Evolutionary conservation across 2,888 invertebrate genomes (phyloP).

Genomic region (Seira musarum): DNA sequence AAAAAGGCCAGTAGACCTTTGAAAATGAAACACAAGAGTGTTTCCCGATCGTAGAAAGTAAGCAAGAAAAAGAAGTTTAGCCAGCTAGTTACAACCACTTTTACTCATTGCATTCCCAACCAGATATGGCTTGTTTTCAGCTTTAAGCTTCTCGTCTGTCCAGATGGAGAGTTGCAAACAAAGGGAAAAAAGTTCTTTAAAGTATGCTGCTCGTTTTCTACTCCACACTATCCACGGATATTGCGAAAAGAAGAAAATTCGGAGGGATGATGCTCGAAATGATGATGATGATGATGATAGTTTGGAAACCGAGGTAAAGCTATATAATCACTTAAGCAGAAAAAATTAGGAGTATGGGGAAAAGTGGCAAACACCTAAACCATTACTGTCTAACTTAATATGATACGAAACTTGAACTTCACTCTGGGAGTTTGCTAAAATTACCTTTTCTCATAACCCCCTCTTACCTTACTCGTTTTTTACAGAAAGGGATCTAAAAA

Average conservation of each 20-base stretch:
- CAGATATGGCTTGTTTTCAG: too few relatives aligned
- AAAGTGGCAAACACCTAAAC: not conserved
- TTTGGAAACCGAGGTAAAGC: not conserved
- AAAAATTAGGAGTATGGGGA: not conserved
- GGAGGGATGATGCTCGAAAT: too few relatives aligned
- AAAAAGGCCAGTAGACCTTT: not conserved
- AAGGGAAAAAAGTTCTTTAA: not conserved
- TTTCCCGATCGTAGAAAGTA: not conserved
- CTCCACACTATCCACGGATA: not conserved
- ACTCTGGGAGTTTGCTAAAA: not conserved
- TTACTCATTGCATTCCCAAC: not conserved
- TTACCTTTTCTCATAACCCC: not conserved
- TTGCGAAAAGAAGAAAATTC: too few relatives aligned
- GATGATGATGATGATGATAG: too few relatives aligned
- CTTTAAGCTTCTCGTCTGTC: too few relatives aligned
- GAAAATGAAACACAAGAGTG: not conserved
- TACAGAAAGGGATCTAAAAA: not conserved
- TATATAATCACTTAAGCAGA: constrained; percentile 3
- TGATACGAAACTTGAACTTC: not conserved
- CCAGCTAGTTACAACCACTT: not conserved
- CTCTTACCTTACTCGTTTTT: not conserved
- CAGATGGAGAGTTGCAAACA: not conserved
- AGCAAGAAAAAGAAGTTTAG: not conserved
- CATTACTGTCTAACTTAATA: constrained; percentile 5
- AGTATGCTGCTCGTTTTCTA: not conserved